Percentiles rank a stretch among this genome's conserved stretches.
Evolutionary conservation across 2,888 invertebrate species (phyloP).

Genomic region (Onchidella celtica): DNA sequence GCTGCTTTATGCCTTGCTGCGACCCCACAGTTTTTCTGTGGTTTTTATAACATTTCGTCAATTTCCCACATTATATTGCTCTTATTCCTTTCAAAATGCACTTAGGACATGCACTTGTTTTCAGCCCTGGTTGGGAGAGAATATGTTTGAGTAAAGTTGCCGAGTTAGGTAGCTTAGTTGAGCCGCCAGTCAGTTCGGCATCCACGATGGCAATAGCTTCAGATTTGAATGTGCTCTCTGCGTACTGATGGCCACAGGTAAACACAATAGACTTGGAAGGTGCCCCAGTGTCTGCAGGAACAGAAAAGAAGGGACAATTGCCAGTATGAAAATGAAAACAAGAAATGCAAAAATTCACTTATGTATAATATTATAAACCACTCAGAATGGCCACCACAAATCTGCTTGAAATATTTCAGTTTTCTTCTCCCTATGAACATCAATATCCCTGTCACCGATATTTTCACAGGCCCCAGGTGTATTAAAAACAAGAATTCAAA

Average conservation of each 20-base stretch:
- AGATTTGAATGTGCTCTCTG: conserved; percentile 59
- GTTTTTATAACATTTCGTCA: too few relatives aligned
- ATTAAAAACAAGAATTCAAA: too few relatives aligned
- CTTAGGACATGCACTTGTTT: conserved; percentile 73
- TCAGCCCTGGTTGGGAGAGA: conserved; percentile 61
- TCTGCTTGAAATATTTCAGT: too few relatives aligned
- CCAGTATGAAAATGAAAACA: background rate
- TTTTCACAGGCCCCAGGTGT: too few relatives aligned
- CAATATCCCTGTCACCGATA: too few relatives aligned
- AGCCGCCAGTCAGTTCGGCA: conserved; percentile 55
- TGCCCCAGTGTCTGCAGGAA: conserved; percentile 1
- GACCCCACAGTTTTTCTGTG: too few relatives aligned
- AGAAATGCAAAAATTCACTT: background rate
- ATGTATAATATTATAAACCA: too few relatives aligned
- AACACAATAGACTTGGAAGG: conserved; percentile 57
- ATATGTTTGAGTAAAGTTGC: conserved; percentile 66
- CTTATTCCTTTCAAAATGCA: conserved; percentile 71
- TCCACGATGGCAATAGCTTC: conserved; percentile 62
- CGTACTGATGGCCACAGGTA: conserved; percentile 75
- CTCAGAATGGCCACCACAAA: too few relatives aligned
- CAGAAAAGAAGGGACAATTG: too few relatives aligned
- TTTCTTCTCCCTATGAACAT: too few relatives aligned
- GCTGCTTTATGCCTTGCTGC: too few relatives aligned
- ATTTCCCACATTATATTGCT: too few relatives aligned
- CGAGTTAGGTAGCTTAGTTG: conserved; percentile 62